Conservation (phyloP, 1,140 invertebrate genomes). For the Bombus sibiricus region DNA sequence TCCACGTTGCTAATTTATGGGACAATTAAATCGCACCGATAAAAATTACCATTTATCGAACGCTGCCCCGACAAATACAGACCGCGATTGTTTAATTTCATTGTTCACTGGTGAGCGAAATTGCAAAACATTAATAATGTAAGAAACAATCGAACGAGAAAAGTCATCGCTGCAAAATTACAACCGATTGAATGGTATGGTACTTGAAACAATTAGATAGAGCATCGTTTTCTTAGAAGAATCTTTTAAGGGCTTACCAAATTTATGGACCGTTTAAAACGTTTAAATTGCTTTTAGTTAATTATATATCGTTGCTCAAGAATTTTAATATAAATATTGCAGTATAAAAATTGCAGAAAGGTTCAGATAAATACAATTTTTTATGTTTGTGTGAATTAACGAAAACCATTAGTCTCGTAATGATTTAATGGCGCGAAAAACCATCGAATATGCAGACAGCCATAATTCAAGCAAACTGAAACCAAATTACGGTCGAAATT, state of each 20-base stretch:
- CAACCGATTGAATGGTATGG: neutral
- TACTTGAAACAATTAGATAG: neutral
- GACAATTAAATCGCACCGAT: slow-evolving; percentile 48
- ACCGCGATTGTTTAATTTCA: slow-evolving; percentile 25
- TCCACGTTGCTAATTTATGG: slow-evolving; percentile 46
- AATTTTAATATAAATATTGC: too few relatives aligned
- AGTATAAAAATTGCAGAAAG: too few relatives aligned
- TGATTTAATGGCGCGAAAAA: neutral
- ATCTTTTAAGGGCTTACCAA: neutral
- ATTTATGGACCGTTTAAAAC: neutral
- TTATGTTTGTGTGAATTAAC: neutral
- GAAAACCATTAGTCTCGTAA: neutral
- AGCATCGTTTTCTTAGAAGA: neutral
- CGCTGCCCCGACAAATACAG: slow-evolving; percentile 29
- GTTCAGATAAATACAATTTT: too few relatives aligned
- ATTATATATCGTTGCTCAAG: too few relatives aligned
- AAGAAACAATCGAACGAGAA: neutral
- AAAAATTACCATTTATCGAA: slow-evolving; percentile 46
- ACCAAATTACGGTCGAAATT: neutral
- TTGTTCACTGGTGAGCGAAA: slow-evolving; percentile 2
- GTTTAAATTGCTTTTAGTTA: too few relatives aligned
- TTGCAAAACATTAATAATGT: neutral
- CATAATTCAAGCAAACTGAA: neutral
- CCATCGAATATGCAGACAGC: neutral
- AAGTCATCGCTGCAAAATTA: neutral